Percentiles rank a stretch among this genome's conserved stretches.
Conservation (phyloP, 2,888 invertebrate species). For the Formica aserva region DNA sequence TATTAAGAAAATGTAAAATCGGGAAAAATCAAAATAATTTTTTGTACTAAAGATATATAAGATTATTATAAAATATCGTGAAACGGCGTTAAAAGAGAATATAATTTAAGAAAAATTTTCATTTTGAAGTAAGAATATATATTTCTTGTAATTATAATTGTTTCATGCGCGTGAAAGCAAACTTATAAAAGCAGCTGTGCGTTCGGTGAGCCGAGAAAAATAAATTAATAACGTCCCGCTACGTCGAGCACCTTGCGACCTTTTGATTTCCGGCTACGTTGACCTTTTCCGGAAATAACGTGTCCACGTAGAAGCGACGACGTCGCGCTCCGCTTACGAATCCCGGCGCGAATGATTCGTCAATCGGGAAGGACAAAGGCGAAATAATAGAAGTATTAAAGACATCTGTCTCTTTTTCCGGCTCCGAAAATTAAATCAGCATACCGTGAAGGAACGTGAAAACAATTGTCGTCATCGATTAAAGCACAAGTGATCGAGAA, state of each 20-base stretch:
- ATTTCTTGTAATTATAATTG: not conserved
- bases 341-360: constrained; percentile 64
- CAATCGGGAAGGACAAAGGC: constrained; percentile 42
- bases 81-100: not conserved
- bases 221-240: constrained; percentile 68
- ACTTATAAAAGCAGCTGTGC: constrained; percentile 70
- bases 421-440: constrained; percentile 31
- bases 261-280: constrained; percentile 76
- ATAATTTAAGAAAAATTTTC: not conserved
- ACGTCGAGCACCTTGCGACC: constrained; percentile 67
- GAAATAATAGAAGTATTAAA: constrained; percentile 29
- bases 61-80: not conserved
- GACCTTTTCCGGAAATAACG: constrained; percentile 74
- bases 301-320: constrained; percentile 57
- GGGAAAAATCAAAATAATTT: not conserved
- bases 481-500: not conserved
- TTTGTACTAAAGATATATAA: not conserved
- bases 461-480: not conserved
- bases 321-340: constrained; percentile 57
- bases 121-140: not conserved
- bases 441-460: constrained; percentile 11
- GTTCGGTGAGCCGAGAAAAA: constrained; percentile 68
- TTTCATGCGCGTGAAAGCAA: not conserved
- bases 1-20: not conserved
- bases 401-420: constrained; percentile 68